Evolutionary conservation across 2,797 vertebrate genomes (phyloP), one percentile per base, ranked within the genome.

Genomic region (Siniperca undulata): DNA sequence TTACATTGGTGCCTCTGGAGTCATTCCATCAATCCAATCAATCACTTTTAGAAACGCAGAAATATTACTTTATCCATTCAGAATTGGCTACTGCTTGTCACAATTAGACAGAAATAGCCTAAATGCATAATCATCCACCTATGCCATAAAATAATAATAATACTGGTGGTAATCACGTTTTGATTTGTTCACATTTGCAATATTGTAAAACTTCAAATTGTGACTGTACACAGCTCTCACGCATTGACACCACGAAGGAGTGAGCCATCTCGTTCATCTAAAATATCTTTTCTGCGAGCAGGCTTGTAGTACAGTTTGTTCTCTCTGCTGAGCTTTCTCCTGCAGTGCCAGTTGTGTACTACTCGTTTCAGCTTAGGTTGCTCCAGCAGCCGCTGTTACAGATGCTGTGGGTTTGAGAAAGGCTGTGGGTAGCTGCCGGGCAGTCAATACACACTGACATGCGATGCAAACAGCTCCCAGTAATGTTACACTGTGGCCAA

Each of bases 271-370:
- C 0, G 0, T 19, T 14, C 0, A 0, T 3, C 0, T 70, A 20
- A 0, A 27, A 4, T 3, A 88, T 84, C 82, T 87, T 74, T 78
- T 74, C 16, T 7, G 42, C 5, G 20, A n/a, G 17, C 52, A 13
- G 20, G 3, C 44, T 30, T 20, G 17, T 11, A 34, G 82, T 75
- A 84, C 85, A 84, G 74, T 55, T 30, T 88, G 88, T 89, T 24
- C 87, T n/a, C 16, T 0, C 22, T 20, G 53, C 12, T 12, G 38
- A 73, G 65, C 52, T 7, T 11, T 46, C 59, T 44, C 24, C 48
- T 38, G 50, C 68, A 48, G 68, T 27, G 20, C 9, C 36, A 61
- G 60, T 2, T 30, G 53, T 71, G 17, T 24, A 16, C 5, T 12
- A 5, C 13, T 34, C 14, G 34, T 60, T 40, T 52, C 4, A 46